Base-by-base conservation (phyloP, 2,888 invertebrate species). In the Latrodectus elegans region DNA sequence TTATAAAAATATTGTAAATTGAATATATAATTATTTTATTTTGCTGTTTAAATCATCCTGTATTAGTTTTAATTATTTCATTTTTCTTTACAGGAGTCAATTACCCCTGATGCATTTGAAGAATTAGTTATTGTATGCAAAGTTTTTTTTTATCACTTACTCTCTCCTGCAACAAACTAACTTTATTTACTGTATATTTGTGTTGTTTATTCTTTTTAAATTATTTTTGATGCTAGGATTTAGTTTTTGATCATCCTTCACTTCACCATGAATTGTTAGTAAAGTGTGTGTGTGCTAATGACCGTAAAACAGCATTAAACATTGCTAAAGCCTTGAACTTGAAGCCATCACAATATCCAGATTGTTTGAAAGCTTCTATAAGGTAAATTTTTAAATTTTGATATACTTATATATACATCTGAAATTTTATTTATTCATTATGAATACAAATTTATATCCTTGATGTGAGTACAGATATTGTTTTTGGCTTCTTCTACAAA, bases 261-360 rank as follows among this genome's bases (percentile, higher is more conserved):
- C 68, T 88, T 60, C 88, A 88, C 12, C 74, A 65, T 60, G 74
- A 73, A 22, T 64, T 88, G 64, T 55, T 88, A 17, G 53, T 74
- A 17, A 83, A 79, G 55, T 49, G 83, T 12, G 64, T 83, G 2
- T 78, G 74, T 17, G 14, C 72, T 12, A 76, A 72, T 81, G 86
- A 82, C 12, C 17, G 17, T 68, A 15, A 15, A 11, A 8, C 51
- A 38, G 88, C 88, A 8, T n/a, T 88, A 15, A 83, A 73, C n/a
- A 22, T 83, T 17, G 83, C 60, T 15, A 60, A 60, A 60, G 60
- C 60, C n/a, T 60, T 60, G 4, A 60, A 60, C 60, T 60, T 60
- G 60, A 60, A 60, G 6, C 12, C 12, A 60, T 15, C 12, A 15
- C 60, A 60, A 60, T 11, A 15, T 12, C 60, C 60, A 15, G 60